Evolutionary conservation across 1,140 invertebrate genomes (phyloP).

Genomic region (Lamellibrachia luymesi): DNA sequence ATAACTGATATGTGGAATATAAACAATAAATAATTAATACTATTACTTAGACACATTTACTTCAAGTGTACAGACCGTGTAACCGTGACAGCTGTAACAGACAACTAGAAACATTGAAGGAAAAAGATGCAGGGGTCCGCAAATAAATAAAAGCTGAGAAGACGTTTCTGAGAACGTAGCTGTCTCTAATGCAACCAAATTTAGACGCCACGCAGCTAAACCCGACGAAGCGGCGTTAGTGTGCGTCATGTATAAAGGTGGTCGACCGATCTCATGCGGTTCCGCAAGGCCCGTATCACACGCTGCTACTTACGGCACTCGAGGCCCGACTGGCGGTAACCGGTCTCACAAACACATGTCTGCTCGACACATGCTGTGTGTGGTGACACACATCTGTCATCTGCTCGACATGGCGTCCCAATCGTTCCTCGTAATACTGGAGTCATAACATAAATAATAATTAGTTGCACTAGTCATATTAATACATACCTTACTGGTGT

Average conservation of each 20-base stretch:
- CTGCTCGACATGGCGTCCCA: conserved; percentile 1
- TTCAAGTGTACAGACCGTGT: too few relatives aligned
- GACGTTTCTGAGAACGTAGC: too few relatives aligned
- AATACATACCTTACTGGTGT: neutral
- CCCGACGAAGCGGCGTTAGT: neutral
- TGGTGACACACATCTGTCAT: neutral
- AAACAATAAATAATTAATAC: too few relatives aligned
- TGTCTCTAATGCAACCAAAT: too few relatives aligned
- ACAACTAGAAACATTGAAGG: too few relatives aligned
- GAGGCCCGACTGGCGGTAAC: neutral
- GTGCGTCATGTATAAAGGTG: neutral
- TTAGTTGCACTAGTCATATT: neutral
- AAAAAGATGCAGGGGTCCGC: too few relatives aligned
- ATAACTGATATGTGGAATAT: too few relatives aligned
- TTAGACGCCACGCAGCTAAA: too few relatives aligned
- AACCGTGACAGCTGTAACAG: too few relatives aligned
- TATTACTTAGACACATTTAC: too few relatives aligned
- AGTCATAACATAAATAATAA: neutral
- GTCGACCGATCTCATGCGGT: neutral
- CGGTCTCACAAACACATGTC: neutral
- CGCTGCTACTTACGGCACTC: neutral
- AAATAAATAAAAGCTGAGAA: too few relatives aligned
- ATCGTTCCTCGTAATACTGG: neutral
- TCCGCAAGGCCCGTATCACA: neutral
- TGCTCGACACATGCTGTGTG: neutral